Evolutionary conservation across 2,113 vertebrate genomes (phyloP), one percentile per base, ranked within the genome.

Genomic region (Amphilophus citrinellus): DNA sequence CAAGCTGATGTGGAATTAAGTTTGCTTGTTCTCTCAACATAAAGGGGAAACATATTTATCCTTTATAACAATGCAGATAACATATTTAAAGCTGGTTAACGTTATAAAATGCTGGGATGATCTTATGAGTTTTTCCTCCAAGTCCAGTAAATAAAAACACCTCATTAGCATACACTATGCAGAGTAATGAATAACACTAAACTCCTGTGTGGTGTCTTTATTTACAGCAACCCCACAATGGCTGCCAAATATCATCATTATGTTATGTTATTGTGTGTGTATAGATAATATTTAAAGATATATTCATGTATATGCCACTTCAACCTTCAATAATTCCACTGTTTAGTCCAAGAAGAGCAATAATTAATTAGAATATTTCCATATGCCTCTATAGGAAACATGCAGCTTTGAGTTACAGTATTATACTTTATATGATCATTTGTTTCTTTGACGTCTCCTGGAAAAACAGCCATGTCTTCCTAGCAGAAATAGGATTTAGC

Each of bases 1-100:
- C 90, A 94, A 86, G 76, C 71, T 86, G 88, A 90, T 92, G 71
- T 83, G 76, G 77, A 95, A 95, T 95, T 84, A 94, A 91, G 85
- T 90, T 83, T 90, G 82, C 71, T 81, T 88, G 73, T 89, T 76
- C 76, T 62, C 79, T 79, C 83, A 58, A 62, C 7, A 24, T 63
- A 68, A 80, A 79, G 61, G 73, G 61, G 61, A 75, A 76, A 77
- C 91, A 85, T 73, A 87, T 89, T 87, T 84, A 85, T 87, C 66
- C 57, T 58, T 35, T 50, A 77, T 88, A 91, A 91, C 63, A 83
- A 89, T 85, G 86, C 87, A 91, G 91, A 90, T 66, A 87, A 63
- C 77, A 88, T 77, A 88, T 92, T 93, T 91, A 84, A 84, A 92
- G 77, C 85, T 81, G 47, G 82, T 91, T 92, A 88, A 90, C 77